A percentile compares a stretch with the other conserved stretches of the same genome.
Conservation (phyloP, 1,140 invertebrate species). For the Trialeurodes vaporariorum region DNA sequence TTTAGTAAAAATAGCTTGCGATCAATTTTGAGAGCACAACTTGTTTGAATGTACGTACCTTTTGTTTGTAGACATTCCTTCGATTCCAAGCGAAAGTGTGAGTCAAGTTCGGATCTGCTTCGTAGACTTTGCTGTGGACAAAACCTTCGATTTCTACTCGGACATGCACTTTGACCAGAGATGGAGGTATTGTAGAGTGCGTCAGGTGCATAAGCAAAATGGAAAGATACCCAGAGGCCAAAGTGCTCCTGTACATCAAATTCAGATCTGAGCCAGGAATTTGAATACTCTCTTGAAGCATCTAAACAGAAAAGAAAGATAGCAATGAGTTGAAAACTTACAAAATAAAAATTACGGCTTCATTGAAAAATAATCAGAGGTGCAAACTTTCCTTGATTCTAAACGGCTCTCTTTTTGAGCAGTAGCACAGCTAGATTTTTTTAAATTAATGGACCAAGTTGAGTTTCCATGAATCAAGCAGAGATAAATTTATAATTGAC, state of each 20-base stretch:
- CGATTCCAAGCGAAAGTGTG: constrained; percentile 97
- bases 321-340: not conserved
- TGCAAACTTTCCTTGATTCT: too few species aligned
- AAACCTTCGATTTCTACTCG: constrained; percentile 84
- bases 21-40: too few species aligned
- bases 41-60: too few species aligned
- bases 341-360: too few species aligned
- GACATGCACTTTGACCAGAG: constrained; percentile 76
- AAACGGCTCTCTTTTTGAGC: too few species aligned
- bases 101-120: constrained; percentile 86
- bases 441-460: too few species aligned
- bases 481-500: too few species aligned
- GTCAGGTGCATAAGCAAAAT: constrained; percentile 86
- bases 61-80: constrained; percentile 92
- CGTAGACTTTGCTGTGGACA: constrained; percentile 79
- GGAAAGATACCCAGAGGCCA: constrained; percentile 82
- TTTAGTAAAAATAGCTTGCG: too few species aligned
- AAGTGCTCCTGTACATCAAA: constrained; percentile 84
- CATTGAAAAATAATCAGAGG: too few species aligned
- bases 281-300: constrained; percentile 84
- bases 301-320: constrained; percentile 43
- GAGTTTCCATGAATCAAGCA: too few species aligned
- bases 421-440: too few species aligned
- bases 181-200: constrained; percentile 58
- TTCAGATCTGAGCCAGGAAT: constrained; percentile 86